phyloP scores from a whole-genome alignment of 2,888 invertebrate species.

The Plagiodera versicolora region DNA sequence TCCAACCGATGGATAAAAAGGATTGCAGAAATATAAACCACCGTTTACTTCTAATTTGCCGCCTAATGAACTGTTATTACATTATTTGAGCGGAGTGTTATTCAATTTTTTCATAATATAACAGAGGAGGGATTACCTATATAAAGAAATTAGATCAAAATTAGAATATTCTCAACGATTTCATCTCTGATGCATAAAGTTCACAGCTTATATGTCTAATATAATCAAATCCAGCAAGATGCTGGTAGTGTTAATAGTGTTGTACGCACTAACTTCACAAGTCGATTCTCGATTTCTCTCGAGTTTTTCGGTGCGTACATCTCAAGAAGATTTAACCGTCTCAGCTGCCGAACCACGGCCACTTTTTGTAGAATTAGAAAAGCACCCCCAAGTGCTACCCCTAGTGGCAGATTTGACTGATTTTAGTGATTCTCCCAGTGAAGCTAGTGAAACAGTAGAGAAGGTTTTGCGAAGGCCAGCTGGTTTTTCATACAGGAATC shows the following conservation, averaged over 20 bases:
- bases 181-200: not conserved
- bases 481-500: slow-evolving; percentile 42
- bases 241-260: slow-evolving; percentile 11
- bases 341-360: slow-evolving; percentile 44
- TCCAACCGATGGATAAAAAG: slow-evolving; percentile 24
- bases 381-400: slow-evolving; percentile 32
- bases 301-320: slow-evolving; percentile 16
- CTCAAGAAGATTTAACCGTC: slow-evolving; percentile 32
- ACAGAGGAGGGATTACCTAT: slow-evolving; percentile 24
- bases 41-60: slow-evolving; percentile 38
- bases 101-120: slow-evolving; percentile 27
- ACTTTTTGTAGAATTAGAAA: slow-evolving; percentile 32
- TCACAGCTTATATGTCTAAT: not conserved
- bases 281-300: slow-evolving; percentile 13
- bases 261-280: not conserved
- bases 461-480: slow-evolving; percentile 45
- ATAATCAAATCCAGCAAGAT: slow-evolving; percentile 2
- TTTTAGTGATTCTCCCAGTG: slow-evolving; percentile 28
- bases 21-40: slow-evolving; percentile 30
- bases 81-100: slow-evolving; percentile 28
- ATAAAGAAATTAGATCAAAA: slow-evolving; percentile 20
- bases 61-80: slow-evolving; percentile 36
- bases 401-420: slow-evolving; percentile 31
- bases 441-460: slow-evolving; percentile 45
- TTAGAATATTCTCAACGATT: not conserved